Evolutionary conservation across 2,888 invertebrate species (phyloP).

Genomic region (Rhingia campestris): DNA sequence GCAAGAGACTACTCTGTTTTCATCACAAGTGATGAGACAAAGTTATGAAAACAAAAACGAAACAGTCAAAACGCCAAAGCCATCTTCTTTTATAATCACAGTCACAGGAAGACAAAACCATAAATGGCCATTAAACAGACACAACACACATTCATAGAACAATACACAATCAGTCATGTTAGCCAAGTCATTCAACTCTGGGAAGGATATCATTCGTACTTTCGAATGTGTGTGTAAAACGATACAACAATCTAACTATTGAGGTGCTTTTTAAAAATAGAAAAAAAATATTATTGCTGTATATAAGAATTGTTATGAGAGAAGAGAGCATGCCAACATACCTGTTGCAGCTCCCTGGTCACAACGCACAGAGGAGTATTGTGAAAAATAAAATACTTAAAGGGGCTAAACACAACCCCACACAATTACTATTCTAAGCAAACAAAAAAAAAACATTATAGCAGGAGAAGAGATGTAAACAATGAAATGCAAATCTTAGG

Average conservation of each 20-base stretch:
- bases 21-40: conserved; percentile 19
- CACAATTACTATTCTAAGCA: conserved; percentile 29
- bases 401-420: conserved; percentile 28
- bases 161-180: conserved; percentile 22
- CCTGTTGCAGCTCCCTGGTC: conserved; percentile 50
- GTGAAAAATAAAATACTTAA: conserved; percentile 27
- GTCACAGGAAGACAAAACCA: conserved; percentile 45
- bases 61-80: conserved; percentile 72
- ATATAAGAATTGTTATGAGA: not conserved
- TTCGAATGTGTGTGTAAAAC: conserved; percentile 32
- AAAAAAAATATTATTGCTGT: conserved; percentile 12
- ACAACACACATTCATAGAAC: conserved; percentile 45
- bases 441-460: conserved; percentile 9
- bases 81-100: conserved; percentile 60
- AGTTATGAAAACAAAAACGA: conserved; percentile 7
- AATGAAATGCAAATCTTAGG: conserved; percentile 62
- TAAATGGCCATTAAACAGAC: conserved; percentile 51
- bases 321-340: conserved; percentile 19
- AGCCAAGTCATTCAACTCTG: conserved; percentile 59
- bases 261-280: conserved; percentile 52
- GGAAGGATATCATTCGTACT: conserved; percentile 46
- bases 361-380: conserved; percentile 46
- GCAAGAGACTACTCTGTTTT: conserved; percentile 18
- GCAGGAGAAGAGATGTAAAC: conserved; percentile 32
- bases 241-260: conserved; percentile 47